Evolutionary conservation across 2,113 vertebrate species (phyloP), one percentile per base, ranked within the genome.

Genomic region (Haliaeetus leucogaster): DNA sequence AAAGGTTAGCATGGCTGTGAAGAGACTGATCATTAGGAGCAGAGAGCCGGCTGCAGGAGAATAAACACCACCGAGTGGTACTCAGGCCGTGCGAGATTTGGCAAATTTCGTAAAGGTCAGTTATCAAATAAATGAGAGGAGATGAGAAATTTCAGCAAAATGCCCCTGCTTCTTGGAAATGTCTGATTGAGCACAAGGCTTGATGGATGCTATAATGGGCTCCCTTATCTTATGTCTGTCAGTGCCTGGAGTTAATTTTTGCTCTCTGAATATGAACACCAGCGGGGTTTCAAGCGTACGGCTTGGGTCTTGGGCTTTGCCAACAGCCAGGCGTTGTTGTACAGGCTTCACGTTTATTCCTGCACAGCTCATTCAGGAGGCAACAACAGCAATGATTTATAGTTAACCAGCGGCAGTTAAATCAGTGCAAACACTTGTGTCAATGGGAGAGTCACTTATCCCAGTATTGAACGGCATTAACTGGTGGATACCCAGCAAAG

Each of bases 91-190:
- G n/a, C 1, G 42, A 89, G 87, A 62, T 13, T 13, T 22, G 48
- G 72, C 59, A 67, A 61, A 48, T 62, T 58, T 58, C 3, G 3
- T 16, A 78, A 95, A 94, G 84, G 87, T 74, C 93, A 91, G 87
- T 47, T 68, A 86, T 61, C 63, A 65, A 63, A 84, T 32, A 89
- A 90, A 91, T 13, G 80, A 93, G 82, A 73, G 34, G 76, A 90
- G 84, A 91, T 42, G 40, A 82, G 87, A 93, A 91, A 95, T 74
- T 22, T 40, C 90, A 91, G 65, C 83, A 89, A 74, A 89, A 58
- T 7, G 2, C 40, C 30, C 53, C 48, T 22, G 48, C 55, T 94
- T 58, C 67, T 55, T 70, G 40, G 89, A 52, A 83, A 65, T 16
- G 26, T 42, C 66, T 73, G 66, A 25, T 9, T 34, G 77, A 86